Evolutionary conservation across 2,113 vertebrate genomes (phyloP).

Genomic region (Propithecus coquereli): DNA sequence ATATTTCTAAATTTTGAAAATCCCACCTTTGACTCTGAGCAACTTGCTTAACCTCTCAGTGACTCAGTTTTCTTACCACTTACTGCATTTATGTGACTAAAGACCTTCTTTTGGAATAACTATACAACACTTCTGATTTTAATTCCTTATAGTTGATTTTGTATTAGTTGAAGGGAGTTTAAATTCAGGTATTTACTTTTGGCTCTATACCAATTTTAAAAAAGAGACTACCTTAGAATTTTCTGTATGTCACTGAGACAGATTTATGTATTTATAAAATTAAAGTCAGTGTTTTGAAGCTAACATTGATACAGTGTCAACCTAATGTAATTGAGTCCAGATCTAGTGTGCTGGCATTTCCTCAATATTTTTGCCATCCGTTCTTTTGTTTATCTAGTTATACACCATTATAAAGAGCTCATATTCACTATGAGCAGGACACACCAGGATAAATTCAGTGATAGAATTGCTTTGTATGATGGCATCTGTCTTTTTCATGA

Average conservation of each 20-base stretch:
- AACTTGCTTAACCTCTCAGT: neutral
- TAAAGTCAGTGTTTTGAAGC: slow-evolving; percentile 31
- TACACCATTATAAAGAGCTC: neutral
- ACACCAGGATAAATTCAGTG: neutral
- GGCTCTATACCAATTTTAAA: neutral
- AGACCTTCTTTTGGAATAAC: neutral
- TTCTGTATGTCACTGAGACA: neutral
- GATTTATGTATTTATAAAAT: slow-evolving; percentile 51
- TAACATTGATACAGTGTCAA: neutral
- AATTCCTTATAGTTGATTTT: neutral
- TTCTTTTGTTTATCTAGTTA: slow-evolving; percentile 4
- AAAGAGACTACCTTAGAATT: neutral
- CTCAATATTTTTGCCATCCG: slow-evolving; percentile 26
- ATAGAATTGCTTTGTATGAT: neutral
- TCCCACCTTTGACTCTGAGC: neutral
- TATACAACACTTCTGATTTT: neutral
- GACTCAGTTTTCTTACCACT: neutral
- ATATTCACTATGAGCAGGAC: neutral
- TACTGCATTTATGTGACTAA: neutral
- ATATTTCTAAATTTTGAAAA: slow-evolving; percentile 31
- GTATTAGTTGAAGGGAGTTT: neutral
- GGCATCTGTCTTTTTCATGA: neutral
- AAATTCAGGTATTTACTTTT: neutral
- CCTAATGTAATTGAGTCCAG: slow-evolving; percentile 40
- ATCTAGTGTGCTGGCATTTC: neutral